Evolutionary conservation across 2,888 invertebrate species (phyloP), one percentile per base, ranked within the genome.

Genomic region (Yponomeuta malinellus): DNA sequence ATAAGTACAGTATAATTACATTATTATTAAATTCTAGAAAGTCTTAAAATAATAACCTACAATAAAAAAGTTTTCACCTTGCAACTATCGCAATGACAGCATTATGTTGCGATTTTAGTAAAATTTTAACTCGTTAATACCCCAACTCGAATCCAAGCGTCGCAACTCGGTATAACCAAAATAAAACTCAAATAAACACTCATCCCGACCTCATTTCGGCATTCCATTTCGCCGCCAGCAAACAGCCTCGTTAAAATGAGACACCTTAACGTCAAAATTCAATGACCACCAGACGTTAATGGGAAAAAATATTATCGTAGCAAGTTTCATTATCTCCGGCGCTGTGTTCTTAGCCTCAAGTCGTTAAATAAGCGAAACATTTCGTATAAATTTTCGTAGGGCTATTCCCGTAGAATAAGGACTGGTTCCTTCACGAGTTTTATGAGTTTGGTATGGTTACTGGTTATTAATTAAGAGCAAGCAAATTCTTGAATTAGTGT

Each of bases 321-420:
- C 52, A 59, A 59, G 6, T 59, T 59, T 59, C 52, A 59, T 59
- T 59, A 59, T 59, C 52, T 59, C 52, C 15, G 52, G 3, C 52
- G 52, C 52, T 59, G 52, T 12, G 12, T 59, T 59, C 52, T 15
- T 59, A 59, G 52, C 52, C 52, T 59, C 52, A 15, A 59, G 52
- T 59, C 52, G 52, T 59, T 59, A 59, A 59, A 59, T 59, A 59
- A 59, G 15, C 52, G 52, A 59, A 59, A 59, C 52, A 59, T 59
- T 59, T 59, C 52, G 52, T 59, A 59, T 59, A 59, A 59, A 59
- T 59, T 59, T 59, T 59, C 15, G 15, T 3, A 1, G 52, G 52
- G 52, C 15, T 15, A 59, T 59, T 59, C 52, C 52, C 52, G 52
- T 59, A 15, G 52, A 59, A 59, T 15, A 15, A 59, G 15, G 10